Percentiles rank a stretch among this genome's conserved stretches.
Evolutionary conservation across 2,888 invertebrate genomes (phyloP).

Genomic region (Aporophyla nigra): DNA sequence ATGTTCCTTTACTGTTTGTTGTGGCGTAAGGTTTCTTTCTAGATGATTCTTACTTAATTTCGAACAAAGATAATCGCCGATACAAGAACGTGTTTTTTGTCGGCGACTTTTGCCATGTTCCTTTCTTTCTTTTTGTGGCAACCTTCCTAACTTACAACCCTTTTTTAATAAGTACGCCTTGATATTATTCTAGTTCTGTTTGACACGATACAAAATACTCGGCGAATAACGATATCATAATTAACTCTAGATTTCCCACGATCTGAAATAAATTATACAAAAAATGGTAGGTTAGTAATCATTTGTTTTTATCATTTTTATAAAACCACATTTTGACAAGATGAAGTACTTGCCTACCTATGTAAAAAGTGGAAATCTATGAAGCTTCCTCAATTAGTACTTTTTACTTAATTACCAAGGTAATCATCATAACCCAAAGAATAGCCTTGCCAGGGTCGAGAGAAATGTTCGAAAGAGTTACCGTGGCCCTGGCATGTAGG

Average conservation of each 20-base stretch:
- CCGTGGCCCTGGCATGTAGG: no score
- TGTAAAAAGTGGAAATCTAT: constrained; percentile 31
- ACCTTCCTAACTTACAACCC: no score
- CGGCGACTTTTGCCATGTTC: no score
- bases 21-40: background rate
- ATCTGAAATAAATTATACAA: constrained; percentile 18
- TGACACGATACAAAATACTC: background rate
- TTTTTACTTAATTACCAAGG: background rate
- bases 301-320: constrained; percentile 28
- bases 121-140: no score
- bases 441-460: no score
- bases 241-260: constrained; percentile 12
- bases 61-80: no score
- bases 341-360: background rate
- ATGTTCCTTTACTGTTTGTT: background rate
- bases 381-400: constrained; percentile 51
- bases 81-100: no score
- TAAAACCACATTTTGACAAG: constrained; percentile 29
- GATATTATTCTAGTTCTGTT: background rate
- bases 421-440: no score
- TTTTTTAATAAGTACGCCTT: no score
- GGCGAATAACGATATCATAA: background rate
- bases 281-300: constrained; percentile 18
- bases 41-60: no score
- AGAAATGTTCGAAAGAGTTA: no score